phyloP scores from a whole-genome alignment of 2,888 invertebrate species.

The Torymus auratus region DNA sequence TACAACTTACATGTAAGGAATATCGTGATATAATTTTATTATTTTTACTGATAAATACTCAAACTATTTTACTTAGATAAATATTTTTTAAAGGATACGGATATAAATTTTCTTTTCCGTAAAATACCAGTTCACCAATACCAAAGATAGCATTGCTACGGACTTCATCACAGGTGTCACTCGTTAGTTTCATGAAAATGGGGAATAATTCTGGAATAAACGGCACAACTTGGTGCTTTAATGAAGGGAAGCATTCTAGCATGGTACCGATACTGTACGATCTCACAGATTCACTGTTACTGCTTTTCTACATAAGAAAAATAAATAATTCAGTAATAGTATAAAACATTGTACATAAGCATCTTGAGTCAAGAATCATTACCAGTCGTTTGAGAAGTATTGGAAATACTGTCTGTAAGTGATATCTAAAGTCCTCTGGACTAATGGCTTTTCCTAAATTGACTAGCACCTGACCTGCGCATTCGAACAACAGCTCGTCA shows the following conservation, averaged over 20 bases:
- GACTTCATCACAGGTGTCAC: constrained; percentile 83
- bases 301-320: constrained; percentile 34
- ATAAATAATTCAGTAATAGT: background rate
- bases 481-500: constrained; percentile 85
- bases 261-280: constrained; percentile 86
- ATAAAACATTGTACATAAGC: background rate
- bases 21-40: constrained; percentile 12
- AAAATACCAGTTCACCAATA: constrained; percentile 84
- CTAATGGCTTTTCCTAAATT: constrained; percentile 82
- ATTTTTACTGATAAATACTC: background rate
- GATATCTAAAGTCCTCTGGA: constrained; percentile 82
- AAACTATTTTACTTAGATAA: too few relatives aligned
- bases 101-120: constrained; percentile 82
- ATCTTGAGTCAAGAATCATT: constrained; percentile 64
- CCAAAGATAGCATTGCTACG: constrained; percentile 88
- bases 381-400: constrained; percentile 83
- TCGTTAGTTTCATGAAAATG: constrained; percentile 80
- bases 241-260: constrained; percentile 84
- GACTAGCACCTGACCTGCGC: constrained; percentile 86
- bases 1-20: constrained; percentile 20
- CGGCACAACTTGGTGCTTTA: constrained; percentile 79
- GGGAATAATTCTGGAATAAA: constrained; percentile 82
- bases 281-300: constrained; percentile 80
- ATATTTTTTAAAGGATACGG: constrained; percentile 77
- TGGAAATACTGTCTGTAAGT: constrained; percentile 82